These are phyloP conservation scores for Drosophila truncata DNA, from an alignment of 1,140 invertebrate species.

Conservation along the genomic window DNA sequence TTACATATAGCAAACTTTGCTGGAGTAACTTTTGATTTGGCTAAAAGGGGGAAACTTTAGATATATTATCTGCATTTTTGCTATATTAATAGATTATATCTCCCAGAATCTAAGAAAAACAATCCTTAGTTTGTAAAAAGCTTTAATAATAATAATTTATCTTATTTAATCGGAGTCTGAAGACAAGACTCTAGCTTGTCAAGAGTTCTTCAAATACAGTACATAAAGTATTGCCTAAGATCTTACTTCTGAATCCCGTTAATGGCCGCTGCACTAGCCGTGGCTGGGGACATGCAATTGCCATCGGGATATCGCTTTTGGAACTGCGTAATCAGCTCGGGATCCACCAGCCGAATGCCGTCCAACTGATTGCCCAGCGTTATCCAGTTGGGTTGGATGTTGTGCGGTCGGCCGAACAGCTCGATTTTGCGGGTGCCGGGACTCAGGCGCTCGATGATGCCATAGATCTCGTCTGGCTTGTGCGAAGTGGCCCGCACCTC, in stretches of 20 bases:
- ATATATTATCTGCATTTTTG: background rate
- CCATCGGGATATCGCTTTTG: constrained; percentile 97
- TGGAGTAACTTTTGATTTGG: background rate
- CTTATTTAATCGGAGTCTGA: constrained; percentile 25
- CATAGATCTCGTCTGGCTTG: constrained; percentile 99
- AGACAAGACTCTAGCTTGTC: constrained; percentile 12
- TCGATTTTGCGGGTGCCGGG: constrained; percentile 98
- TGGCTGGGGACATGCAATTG: constrained; percentile 83
- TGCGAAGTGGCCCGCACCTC: constrained; percentile 99
- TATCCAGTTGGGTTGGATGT: constrained; percentile 99
- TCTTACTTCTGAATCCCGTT: constrained; percentile 71
- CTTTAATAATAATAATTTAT: constrained; percentile 47
- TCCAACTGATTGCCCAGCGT: constrained; percentile 82
- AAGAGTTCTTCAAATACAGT: constrained; percentile 10
- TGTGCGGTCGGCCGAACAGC: constrained; percentile 98
- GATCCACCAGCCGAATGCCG: constrained; percentile 94
- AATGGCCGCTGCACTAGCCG: constrained; percentile 42
- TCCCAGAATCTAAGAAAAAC: background rate
- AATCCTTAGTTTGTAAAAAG: constrained; percentile 21
- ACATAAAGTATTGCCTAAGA: background rate
- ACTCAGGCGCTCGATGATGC: constrained; percentile 94
- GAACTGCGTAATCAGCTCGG: constrained; percentile 95
- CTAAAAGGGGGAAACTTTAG: background rate
- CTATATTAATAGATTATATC: background rate
- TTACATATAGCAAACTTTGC: constrained; percentile 21